Evolutionary conservation across 2,797 vertebrate species (phyloP), one percentile per base, ranked within the genome.

Genomic region (Cossypha heuglini): DNA sequence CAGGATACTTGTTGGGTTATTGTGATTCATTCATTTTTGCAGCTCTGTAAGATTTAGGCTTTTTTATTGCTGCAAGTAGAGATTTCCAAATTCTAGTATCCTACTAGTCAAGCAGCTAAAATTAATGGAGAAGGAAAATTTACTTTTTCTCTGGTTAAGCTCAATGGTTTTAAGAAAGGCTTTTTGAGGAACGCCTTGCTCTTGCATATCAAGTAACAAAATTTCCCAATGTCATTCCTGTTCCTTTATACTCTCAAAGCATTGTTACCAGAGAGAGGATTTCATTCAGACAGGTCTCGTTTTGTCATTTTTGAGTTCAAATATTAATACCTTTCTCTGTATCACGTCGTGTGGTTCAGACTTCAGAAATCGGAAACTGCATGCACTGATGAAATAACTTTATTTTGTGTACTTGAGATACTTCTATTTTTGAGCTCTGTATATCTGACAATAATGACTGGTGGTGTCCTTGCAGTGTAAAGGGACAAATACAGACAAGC

Each of bases 161-260:
- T 54, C 83, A 66, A 74, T 37, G 37, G 37, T 83, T 93, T 97
- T 94, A 86, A 54, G 42, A 81, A 86, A 96, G 85, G 62, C 61
- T 88, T 94, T 94, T 94, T 45, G 78, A 96, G 90, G 90, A 93
- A 58, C 85, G 94, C 42, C 95, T 96, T 94, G 81, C 66, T 97
- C 80, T 94, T 97, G 71, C 91, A 88, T 96, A 93, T 71, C 88
- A 95, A 79, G 86, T 76, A 48, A 73, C 72, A 93, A 93, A 72
- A 83, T 90, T 93, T 96, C 67, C 75, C 87, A 82, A 29, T 81
- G 57, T 90, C 68, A 55, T 57, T 84, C 52, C 74, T 66, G 9
- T 57, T n/a, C 64, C 54, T 90, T 35, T 82, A 55, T 73, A 46
- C 29, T 84, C 77, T 88, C 49, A 73, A 31, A 37, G 58, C 29